Percentiles rank a stretch among this genome's conserved stretches.
These are phyloP conservation scores for Adrianichthys oophorus DNA, from an alignment of 2,797 vertebrate genomes.

Conservation along the genomic window DNA sequence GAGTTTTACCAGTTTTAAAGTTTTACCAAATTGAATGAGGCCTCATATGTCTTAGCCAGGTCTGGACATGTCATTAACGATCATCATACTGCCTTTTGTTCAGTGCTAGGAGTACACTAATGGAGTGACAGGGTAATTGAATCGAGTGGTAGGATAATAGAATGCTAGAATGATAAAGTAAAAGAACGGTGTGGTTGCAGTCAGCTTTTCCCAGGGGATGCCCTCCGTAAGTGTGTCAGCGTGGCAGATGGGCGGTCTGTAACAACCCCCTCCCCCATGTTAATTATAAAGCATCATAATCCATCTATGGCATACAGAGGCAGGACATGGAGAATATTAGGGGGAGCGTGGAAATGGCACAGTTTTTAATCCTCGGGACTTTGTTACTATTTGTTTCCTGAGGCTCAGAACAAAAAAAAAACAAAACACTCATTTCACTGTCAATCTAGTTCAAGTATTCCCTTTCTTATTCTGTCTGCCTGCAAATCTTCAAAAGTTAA, in stretches of 20 bases:
- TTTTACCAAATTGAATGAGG: conserved; percentile 44
- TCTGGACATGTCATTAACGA: conserved; percentile 68
- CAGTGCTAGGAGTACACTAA: conserved; percentile 71
- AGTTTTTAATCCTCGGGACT: conserved; percentile 69
- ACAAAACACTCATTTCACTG: conserved; percentile 64
- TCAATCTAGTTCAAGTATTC: conserved; percentile 67
- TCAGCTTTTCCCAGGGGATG: conserved; percentile 59
- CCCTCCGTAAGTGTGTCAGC: conserved; percentile 78
- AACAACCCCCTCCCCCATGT: conserved; percentile 53
- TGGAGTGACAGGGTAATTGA: conserved; percentile 75
- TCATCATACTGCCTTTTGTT: conserved; percentile 70
- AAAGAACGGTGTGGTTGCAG: conserved; percentile 61
- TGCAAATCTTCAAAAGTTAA: conserved; percentile 53
- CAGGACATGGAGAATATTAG: conserved; percentile 78
- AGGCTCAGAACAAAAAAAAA: conserved; percentile 56
- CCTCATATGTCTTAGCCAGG: conserved; percentile 35
- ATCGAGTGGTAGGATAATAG: conserved; percentile 73
- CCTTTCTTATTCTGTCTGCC: conserved; percentile 30
- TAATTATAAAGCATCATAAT: conserved; percentile 82
- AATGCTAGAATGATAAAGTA: conserved; percentile 77
- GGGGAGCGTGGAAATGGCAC: conserved; percentile 67
- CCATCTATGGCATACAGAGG: conserved; percentile 72
- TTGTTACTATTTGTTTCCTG: conserved; percentile 65
- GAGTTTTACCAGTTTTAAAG: conserved; percentile 15
- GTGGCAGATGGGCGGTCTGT: conserved; percentile 76